Base-by-base conservation (phyloP, 2,888 invertebrate genomes). In the Nomada lathburiana region DNA sequence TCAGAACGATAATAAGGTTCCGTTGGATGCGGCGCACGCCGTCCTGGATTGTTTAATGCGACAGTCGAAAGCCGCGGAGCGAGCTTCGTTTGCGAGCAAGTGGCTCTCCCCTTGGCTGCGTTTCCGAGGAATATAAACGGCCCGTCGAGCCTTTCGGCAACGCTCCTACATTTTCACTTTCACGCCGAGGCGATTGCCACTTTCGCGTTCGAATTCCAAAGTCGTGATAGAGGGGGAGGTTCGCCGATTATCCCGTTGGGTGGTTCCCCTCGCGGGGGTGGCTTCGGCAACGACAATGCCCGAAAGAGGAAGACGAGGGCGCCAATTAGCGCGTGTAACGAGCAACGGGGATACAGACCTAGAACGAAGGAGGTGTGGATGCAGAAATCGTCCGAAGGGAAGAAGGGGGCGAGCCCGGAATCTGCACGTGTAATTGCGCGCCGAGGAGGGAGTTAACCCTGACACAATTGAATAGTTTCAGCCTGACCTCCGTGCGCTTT, bases 391-490 rank as follows among this genome's bases (percentile, higher is more conserved):
- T 53, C 11, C n/a, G 69, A n/a, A 55, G 36, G 16, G 42, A 62
- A 53, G 44, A 52, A 29, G 20, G 20, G 20, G 5, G 60, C 13
- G 65, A 63, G 65, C 60, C 44, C 70, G 72, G 57, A 82, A 81
- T 84, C 82, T 75, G 70, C 87, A 89, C 80, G 84, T 85, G 85
- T 76, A 82, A 84, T 79, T 76, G 79, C 80, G 77, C 79, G 78
- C 36, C 50, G 74, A 72, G 72, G 67, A 68, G 75, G 63, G 72
- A 71, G 70, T 78, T 91, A 93, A 93, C 92, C 92, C 92, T 92
- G 92, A 92, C 92, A 92, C 87, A 91, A 89, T 93, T 92, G 89
- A 90, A 89, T 86, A 90, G 87, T 88, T 88, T 85, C 71, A 29
- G 29, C 29, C 29, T 29, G 29, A 29, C 29, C 29, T 29, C 29